Percentiles rank a stretch among this genome's conserved stretches.
These are phyloP conservation scores for Eremophila alpestris DNA, from an alignment of 2,797 vertebrate species.

Conservation along the genomic window DNA sequence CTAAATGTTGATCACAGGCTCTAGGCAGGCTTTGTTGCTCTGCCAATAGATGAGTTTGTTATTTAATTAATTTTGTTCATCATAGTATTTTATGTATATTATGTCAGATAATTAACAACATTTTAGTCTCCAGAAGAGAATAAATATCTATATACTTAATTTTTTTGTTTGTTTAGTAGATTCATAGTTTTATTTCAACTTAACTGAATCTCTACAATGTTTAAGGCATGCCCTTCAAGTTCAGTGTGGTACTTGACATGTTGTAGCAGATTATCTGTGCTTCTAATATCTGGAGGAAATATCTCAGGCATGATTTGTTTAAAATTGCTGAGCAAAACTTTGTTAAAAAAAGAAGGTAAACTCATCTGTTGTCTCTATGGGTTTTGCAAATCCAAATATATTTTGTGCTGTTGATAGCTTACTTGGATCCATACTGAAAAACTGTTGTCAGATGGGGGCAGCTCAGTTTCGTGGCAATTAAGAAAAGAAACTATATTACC, in stretches of 20 bases:
- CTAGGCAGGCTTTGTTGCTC: not conserved
- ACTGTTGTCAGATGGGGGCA: rapidly evolving
- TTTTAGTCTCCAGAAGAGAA: not conserved
- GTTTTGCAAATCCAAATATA: not conserved
- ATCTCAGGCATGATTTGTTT: not conserved
- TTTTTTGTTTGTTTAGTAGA: not conserved
- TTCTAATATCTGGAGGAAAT: not conserved
- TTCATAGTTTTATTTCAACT: not conserved
- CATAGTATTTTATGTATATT: not conserved
- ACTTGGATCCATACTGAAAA: not conserved
- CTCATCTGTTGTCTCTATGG: not conserved
- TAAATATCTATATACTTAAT: not conserved
- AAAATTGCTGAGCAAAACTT: not conserved
- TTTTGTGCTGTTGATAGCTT: not conserved
- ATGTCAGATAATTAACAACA: not conserved
- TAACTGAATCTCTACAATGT: not conserved
- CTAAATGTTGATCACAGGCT: not conserved
- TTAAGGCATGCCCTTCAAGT: not conserved
- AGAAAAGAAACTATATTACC: not conserved
- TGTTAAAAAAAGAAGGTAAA: not conserved
- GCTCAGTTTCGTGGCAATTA: not conserved
- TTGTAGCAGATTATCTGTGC: not conserved
- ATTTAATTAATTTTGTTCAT: not conserved
- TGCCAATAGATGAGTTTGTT: not conserved
- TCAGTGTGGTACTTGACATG: not conserved